Conservation (phyloP, 2,113 vertebrate genomes). For the Thalassarche chlororhynchos region DNA sequence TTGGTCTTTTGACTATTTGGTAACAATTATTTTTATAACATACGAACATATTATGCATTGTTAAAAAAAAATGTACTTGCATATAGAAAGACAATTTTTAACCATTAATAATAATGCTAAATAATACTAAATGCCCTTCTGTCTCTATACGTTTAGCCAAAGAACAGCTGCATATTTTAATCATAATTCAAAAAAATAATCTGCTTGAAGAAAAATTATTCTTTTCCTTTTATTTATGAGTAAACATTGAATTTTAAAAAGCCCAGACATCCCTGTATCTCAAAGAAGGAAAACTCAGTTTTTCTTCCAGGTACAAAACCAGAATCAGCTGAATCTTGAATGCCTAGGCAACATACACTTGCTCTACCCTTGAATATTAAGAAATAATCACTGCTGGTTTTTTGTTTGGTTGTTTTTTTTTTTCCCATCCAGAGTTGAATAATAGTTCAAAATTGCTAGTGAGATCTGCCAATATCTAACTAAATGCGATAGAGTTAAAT, state of each 20-base stretch:
- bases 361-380: neutral
- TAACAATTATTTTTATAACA: neutral
- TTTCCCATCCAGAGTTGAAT: neutral
- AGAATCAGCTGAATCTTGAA: neutral
- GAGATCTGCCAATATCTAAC: neutral
- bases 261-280: neutral
- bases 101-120: neutral
- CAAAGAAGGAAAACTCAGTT: neutral
- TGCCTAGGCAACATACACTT: neutral
- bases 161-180: neutral
- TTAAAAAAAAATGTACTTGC: neutral
- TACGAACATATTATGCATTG: neutral
- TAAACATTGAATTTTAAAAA: neutral
- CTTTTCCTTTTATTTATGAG: neutral
- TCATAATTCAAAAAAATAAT: neutral
- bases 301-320: neutral
- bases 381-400: neutral
- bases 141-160: neutral
- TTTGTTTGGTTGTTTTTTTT: neutral
- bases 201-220: neutral
- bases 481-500: slow-evolving; percentile 9
- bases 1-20: neutral
- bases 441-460: neutral
- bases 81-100: neutral
- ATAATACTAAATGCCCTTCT: neutral